Base-by-base conservation (phyloP, 2,888 invertebrate species). In the Drosophila histrio region DNA sequence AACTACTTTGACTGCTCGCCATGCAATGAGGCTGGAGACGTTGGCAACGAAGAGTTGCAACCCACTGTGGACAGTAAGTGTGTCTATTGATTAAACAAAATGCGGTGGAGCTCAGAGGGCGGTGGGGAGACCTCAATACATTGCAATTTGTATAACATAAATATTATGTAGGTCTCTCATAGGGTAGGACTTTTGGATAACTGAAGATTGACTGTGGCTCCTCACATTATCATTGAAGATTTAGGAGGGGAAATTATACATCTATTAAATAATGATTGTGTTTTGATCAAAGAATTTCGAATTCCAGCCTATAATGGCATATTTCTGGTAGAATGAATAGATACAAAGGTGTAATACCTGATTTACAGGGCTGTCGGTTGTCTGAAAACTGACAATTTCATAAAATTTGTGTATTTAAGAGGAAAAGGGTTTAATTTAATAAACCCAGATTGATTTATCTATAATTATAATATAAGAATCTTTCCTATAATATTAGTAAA, bases 1-100 rank as follows among this genome's bases (percentile, higher is more conserved):
- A 90, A 92, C 75, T 89, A 90, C 24, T 92, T 94, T 60, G 91
- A 91, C 43, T 94, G 94, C 84, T 68, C 88, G 19, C 72, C 90
- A 0, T 94, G 94, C 84, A 90, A 83, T 28, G 74, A 76, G 41
- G 71, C 66, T 49, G 81, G 70, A 49, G 77, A 75, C 5, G 41
- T 44, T 36, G 67, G 17, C 38, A 65, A 43, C 34, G 62, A 54
- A 56, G 38, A 89, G 69, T 57, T 91, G 72, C 85, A 89, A 58
- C 73, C 81, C 24, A 67, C 73, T 15, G 36, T 58, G 39, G 81
- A 90, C 57, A 89, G 89, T 90, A 60, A 91, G 90, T 89, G 58
- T 39, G 21, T 41, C 64, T 81, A 81, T 87, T 83, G 87, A 87
- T 82, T 87, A 71, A 83, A 88, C 77, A 85, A 72, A 53, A 49